Base-by-base conservation (phyloP, 2,888 invertebrate genomes). In the Gastracanthus pulcherrimus region DNA sequence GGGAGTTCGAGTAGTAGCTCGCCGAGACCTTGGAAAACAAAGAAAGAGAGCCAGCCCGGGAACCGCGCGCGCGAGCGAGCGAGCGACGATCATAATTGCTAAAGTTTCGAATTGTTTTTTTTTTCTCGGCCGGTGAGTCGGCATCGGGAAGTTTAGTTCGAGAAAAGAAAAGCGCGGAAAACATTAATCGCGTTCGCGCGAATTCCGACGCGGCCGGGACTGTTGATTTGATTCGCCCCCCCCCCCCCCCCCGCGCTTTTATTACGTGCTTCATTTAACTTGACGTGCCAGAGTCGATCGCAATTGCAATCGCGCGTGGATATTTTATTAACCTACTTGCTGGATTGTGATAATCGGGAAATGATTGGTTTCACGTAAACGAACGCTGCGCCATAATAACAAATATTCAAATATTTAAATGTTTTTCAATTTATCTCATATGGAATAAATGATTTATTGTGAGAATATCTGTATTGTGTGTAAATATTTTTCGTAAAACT, bases 181-280 rank as follows among this genome's bases (percentile, higher is more conserved):
- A 75, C 74, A 75, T 80, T 80, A 80, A 51, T 66, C 70, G 55
- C 51, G 62, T n/a, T 66, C 70, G 55, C 29, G 62, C 31, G 38
- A 62, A 55, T 69, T 51, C 48, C 69, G 41, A 19, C 31, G 29
- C 11, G n/a, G 41, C 31, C 31, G 29, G 29, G n/a, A 16, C 69
- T 48, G 66, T 74, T 72, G 36, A 69, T 80, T 80, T 48, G 74
- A 74, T 60, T 74, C 48, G 48, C 66, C 23, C 26, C 11, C 34
- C 41, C 11, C 26, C 62, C 36, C 23, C 60, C n/a, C 19, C 9
- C 13, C 48, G 9, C 55, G 62, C 69, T 75, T 76, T 81, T 76
- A 81, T 81, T 81, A 66, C 80, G 62, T 11, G 80, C 80, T 76
- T 76, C 80, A 76, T 81, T 81, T 76, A 81, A 76, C 80, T 71